Conservation (phyloP, 1,140 invertebrate genomes). For the Panonychus citri region DNA sequence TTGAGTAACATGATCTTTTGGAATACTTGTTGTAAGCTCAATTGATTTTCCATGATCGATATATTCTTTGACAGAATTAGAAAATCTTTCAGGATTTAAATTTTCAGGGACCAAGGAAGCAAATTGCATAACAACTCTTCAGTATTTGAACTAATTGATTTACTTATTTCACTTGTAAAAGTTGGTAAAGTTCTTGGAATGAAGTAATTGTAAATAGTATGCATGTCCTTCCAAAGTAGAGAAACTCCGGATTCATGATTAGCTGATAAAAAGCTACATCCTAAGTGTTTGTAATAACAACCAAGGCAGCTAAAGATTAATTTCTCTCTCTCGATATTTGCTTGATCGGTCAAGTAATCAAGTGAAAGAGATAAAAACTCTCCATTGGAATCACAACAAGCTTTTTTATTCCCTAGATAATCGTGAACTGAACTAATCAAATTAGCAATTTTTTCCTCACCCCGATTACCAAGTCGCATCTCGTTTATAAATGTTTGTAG, state of each 20-base stretch:
- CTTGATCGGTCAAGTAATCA: background rate
- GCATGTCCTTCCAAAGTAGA: constrained; percentile 49
- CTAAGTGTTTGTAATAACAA: constrained; percentile 8
- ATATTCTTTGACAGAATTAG: too few relatives aligned
- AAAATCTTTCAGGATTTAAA: too few relatives aligned
- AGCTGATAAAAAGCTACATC: background rate
- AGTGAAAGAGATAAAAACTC: constrained; percentile 5
- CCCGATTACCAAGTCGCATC: too few relatives aligned
- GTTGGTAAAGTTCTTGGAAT: constrained; percentile 49
- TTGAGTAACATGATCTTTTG: too few relatives aligned
- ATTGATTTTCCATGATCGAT: too few relatives aligned
- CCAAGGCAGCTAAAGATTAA: constrained; percentile 3
- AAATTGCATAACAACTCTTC: constrained; percentile 56
- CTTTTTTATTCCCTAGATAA: constrained; percentile 3
- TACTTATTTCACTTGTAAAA: constrained; percentile 36
- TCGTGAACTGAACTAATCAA: constrained; percentile 3
- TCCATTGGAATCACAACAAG: constrained; percentile 4
- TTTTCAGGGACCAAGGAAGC: too few relatives aligned
- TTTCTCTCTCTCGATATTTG: background rate
- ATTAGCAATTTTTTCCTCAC: background rate
- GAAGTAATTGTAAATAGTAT: constrained; percentile 58
- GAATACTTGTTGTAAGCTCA: too few relatives aligned
- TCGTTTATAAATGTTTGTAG: background rate
- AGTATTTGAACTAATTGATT: constrained; percentile 16
- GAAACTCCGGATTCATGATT: background rate